Conservation (phyloP, 1,140 invertebrate species). For the Daktulosphaira vitifoliae region DNA sequence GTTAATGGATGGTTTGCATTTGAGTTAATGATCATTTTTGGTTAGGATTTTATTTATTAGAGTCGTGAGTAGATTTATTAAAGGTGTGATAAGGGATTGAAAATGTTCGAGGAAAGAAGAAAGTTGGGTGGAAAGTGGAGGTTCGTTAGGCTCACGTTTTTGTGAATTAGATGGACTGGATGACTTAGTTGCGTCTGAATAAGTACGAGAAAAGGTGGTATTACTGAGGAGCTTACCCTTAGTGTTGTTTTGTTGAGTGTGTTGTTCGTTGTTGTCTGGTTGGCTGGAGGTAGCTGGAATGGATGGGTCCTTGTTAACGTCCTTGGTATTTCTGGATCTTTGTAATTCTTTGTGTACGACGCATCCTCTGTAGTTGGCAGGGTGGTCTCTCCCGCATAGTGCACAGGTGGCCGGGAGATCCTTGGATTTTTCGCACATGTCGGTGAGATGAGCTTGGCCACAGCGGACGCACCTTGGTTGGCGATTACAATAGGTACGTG, state of each 20-base stretch:
- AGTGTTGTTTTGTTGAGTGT: not conserved
- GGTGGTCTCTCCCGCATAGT: not conserved
- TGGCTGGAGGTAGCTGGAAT: not conserved
- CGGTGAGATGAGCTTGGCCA: conserved; percentile 40
- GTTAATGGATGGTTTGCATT: too few species aligned
- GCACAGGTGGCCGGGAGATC: conserved; percentile 40
- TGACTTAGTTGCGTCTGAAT: too few species aligned
- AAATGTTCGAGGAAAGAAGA: too few species aligned
- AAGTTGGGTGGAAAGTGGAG: too few species aligned
- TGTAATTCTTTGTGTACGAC: not conserved
- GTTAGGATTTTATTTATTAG: too few species aligned
- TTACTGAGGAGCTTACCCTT: conserved; percentile 1
- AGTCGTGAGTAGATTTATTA: too few species aligned
- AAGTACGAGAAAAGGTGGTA: too few species aligned
- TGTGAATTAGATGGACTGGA: too few species aligned
- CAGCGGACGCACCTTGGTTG: conserved; percentile 42
- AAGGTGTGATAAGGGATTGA: too few species aligned
- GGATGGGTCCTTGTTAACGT: not conserved
- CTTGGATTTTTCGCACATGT: conserved; percentile 43
- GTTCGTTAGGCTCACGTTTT: too few species aligned
- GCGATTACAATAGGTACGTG: conserved; percentile 39
- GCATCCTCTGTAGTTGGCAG: not conserved
- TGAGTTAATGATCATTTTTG: too few species aligned
- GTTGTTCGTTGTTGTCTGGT: conserved; percentile 4
- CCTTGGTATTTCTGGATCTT: not conserved